Evolutionary conservation across 2,888 invertebrate species (phyloP), one percentile per base, ranked within the genome.

Genomic region (Conomelus anceps): DNA sequence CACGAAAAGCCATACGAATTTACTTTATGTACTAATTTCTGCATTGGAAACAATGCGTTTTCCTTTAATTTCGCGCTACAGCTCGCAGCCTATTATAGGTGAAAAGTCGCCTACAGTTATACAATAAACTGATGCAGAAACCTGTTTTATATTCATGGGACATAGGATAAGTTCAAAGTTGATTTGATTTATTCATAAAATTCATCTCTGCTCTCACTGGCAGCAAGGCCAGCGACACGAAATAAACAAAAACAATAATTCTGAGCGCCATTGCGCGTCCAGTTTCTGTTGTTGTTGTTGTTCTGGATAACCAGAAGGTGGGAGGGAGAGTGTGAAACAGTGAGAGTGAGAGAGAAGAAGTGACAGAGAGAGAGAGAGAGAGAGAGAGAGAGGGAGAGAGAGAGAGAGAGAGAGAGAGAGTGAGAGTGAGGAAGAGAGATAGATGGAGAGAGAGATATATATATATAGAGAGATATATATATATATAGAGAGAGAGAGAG

Each of bases 101-200:
- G 63, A 63, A 63, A 1, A 63, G 63, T 63, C 0, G 63, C 63
- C 63, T 7, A 63, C 63, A 63, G 63, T 63, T 63, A 13, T n/a
- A 63, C 63, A 63, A 63, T n/a, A 63, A 63, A 63, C 63, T n/a
- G 63, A 63, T 63, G n/a, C 63, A 26, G 86, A 26, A 23, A 3
- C 3, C 29, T 86, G 29, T 86, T 86, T 86, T 23, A 86, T 86
- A 86, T 86, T 86, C 86, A 86, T 86, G 3, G 86, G 9, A 24
- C 29, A 22, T 24, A 86, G 86, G 29, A 24, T 86, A 26, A 86
- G 86, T 23, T 86, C 86, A 86, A 23, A 86, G 24, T 86, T 86
- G 86, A 86, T 86, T 86, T 86, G 86, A 86, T 86, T 86, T 86
- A 86, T 86, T 86, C 86, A 86, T 86, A 26, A 26, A 86, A 63